Percentiles rank a stretch among this genome's conserved stretches.
Evolutionary conservation across 2,888 invertebrate species (phyloP).

Genomic region (Agonopterix heracliana): DNA sequence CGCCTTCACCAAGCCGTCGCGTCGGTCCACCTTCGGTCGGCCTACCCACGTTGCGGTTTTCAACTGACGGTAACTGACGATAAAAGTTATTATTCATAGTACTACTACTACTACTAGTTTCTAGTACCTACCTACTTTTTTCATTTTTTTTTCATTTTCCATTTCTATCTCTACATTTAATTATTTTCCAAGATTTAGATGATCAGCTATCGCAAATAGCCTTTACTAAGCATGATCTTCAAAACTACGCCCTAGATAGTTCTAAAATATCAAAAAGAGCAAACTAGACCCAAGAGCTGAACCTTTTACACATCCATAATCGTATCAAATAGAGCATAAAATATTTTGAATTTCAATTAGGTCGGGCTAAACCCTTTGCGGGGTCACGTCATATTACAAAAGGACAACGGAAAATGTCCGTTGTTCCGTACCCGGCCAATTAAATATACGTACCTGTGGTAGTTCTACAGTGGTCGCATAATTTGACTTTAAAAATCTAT

Average conservation of each 20-base stretch:
- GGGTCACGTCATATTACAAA: conserved; percentile 56
- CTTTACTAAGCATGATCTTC: not conserved
- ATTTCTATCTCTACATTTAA: too few species aligned
- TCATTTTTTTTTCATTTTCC: too few species aligned
- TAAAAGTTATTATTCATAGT: too few species aligned
- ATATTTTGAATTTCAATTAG: conserved; percentile 66
- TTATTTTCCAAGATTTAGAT: too few species aligned
- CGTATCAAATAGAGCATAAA: conserved; percentile 43
- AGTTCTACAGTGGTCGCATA: conserved; percentile 32
- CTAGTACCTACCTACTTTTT: too few species aligned
- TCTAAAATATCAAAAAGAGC: not conserved
- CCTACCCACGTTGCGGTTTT: too few species aligned
- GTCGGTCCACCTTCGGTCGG: too few species aligned
- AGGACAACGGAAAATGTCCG: conserved; percentile 43
- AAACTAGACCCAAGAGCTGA: not conserved
- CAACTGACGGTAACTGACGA: too few species aligned
- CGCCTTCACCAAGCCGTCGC: too few species aligned
- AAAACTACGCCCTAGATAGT: not conserved
- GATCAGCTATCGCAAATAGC: not conserved
- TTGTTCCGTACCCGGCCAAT: conserved; percentile 46
- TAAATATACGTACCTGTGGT: conserved; percentile 33
- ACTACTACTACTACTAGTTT: too few species aligned
- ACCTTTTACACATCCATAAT: conserved; percentile 14
- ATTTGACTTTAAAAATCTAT: too few species aligned
- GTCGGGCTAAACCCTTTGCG: conserved; percentile 40